phyloP scores from a whole-genome alignment of 2,888 invertebrate genomes.

The Drosophila cognata region DNA sequence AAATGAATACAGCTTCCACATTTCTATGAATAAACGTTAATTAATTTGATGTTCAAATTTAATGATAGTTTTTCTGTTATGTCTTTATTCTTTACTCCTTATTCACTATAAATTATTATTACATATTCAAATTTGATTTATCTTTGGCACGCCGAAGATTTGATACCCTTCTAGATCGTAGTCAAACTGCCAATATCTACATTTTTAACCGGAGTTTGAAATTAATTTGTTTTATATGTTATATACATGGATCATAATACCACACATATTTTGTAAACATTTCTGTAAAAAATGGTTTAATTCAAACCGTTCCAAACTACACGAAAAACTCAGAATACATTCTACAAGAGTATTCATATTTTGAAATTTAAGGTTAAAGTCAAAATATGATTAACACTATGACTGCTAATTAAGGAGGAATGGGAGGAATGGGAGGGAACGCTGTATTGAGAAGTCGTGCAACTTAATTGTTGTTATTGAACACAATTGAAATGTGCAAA shows the following conservation, averaged over 20 bases:
- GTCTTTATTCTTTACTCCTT: no score
- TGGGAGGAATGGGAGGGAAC: neutral
- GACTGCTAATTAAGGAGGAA: neutral
- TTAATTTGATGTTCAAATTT: no score
- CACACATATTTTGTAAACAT: neutral
- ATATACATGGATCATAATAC: neutral
- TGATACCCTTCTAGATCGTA: neutral
- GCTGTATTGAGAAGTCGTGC: neutral
- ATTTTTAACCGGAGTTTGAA: no score
- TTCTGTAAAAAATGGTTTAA: neutral
- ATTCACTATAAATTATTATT: no score
- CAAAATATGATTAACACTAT: neutral
- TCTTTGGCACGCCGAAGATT: no score
- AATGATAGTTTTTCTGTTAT: no score
- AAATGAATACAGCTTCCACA: neutral
- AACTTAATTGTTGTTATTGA: neutral
- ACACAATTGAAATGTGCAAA: constrained; percentile 9
- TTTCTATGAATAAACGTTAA: neutral
- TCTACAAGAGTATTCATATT: neutral
- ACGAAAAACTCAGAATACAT: neutral
- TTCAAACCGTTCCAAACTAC: neutral
- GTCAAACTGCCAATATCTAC: no score
- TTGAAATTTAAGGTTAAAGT: accelerated
- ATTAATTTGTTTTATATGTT: neutral
- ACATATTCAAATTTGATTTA: no score